phyloP scores from a whole-genome alignment of 2,888 invertebrate species.

The Drosophila falleni region DNA sequence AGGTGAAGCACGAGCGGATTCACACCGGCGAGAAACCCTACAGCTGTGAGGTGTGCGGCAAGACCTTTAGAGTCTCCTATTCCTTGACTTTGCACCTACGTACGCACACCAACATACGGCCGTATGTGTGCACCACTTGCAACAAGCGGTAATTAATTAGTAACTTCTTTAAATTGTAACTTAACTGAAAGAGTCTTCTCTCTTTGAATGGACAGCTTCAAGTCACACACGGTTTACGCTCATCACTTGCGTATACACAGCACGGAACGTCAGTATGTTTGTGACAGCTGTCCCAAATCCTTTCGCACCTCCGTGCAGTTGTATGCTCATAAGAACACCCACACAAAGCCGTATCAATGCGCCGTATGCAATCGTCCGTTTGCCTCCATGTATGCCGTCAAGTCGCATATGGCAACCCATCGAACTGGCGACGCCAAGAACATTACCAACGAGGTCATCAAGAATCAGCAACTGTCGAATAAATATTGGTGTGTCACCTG shows the following conservation, averaged over 20 bases:
- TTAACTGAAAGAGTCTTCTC: not conserved
- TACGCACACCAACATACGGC: conserved; percentile 91
- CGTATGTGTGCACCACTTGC: conserved; percentile 91
- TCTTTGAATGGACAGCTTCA: conserved; percentile 87
- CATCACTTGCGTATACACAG: conserved; percentile 92
- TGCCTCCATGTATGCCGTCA: conserved; percentile 91
- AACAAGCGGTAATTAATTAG: conserved; percentile 86
- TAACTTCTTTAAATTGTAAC: not conserved
- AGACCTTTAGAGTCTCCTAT: conserved; percentile 92
- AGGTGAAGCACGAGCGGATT: conserved; percentile 93
- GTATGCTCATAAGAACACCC: conserved; percentile 92
- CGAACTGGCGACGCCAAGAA: conserved; percentile 30
- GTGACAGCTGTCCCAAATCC: conserved; percentile 91
- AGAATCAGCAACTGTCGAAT: conserved; percentile 65
- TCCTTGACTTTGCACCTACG: conserved; percentile 92
- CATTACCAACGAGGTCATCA: conserved; percentile 4
- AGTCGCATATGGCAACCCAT: conserved; percentile 90
- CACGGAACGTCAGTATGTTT: conserved; percentile 91
- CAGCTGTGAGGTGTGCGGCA: conserved; percentile 92
- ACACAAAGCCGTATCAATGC: conserved; percentile 92
- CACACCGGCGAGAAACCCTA: conserved; percentile 94
- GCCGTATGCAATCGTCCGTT: conserved; percentile 92
- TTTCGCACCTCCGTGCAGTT: conserved; percentile 93
- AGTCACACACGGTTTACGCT: conserved; percentile 92
- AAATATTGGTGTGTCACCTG: conserved; percentile 88